phyloP scores from a whole-genome alignment of 2,888 invertebrate genomes.

The Aleiodes leptofemur region DNA sequence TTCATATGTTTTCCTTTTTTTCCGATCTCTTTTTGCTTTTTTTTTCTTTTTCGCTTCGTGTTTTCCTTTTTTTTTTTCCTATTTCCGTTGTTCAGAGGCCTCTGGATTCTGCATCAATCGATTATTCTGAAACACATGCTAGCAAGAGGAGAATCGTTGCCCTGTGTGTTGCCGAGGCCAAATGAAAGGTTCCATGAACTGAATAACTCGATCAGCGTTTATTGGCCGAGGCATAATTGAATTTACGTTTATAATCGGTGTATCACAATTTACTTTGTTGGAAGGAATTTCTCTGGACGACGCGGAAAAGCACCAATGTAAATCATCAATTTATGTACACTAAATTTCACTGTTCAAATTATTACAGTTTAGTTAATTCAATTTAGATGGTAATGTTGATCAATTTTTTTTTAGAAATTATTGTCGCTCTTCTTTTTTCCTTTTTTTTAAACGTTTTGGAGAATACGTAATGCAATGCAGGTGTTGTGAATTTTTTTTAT shows the following conservation, averaged over 20 bases:
- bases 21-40: background rate
- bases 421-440: too few species aligned
- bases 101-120: conserved; percentile 6
- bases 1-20: background rate
- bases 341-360: too few species aligned
- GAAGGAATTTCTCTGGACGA: background rate
- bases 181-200: conserved; percentile 30
- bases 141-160: background rate
- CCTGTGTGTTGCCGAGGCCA: conserved; percentile 19
- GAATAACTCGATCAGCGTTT: conserved; percentile 43
- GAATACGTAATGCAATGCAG: too few species aligned
- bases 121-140: background rate
- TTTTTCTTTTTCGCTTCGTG: background rate
- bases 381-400: too few species aligned
- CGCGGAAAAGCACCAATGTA: too few species aligned
- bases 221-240: conserved; percentile 46
- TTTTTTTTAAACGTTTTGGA: too few species aligned
- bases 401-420: too few species aligned
- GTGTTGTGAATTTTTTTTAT: background rate
- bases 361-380: too few species aligned
- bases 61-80: background rate
- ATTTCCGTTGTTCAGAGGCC: background rate
- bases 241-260: conserved; percentile 49
- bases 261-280: conserved; percentile 26
- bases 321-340: background rate